Evolutionary conservation across 2,113 vertebrate species (phyloP), one percentile per base, ranked within the genome.

Genomic region (Carlito syrichta): DNA sequence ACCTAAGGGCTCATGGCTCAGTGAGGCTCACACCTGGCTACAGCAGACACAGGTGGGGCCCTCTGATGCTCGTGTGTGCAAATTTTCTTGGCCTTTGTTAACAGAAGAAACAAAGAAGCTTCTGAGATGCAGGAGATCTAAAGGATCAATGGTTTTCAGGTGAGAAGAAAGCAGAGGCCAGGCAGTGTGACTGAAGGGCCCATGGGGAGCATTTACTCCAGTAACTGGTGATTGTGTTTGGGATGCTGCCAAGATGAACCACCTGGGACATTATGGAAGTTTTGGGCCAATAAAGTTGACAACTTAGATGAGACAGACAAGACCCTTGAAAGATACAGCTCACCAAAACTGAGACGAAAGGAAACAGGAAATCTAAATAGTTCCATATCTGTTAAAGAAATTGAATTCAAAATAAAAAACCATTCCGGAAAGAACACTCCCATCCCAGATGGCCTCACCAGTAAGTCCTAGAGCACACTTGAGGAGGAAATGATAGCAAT

Each of bases 351-450:
- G 58, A 95, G 83, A 76, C 40, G 35, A 66, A 68, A 76, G 66
- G 52, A 77, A 82, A 63, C 58, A 66, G 90, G 95, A 82, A 82
- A 60, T 74, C 91, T 30, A 52, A 52, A 48, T 22, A 13, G 58
- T 73, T 86, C 74, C 23, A 3, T 73, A 35, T 62, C 96, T 94
- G 91, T 74, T 85, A 78, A 89, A 82, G 77, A 82, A 84, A 88
- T 58, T 71, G 77, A 83, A 71, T 71, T 74, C 76, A 86, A 91
- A 81, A 84, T 69, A 3, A 77, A 56, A 93, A 74, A 30, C 63
- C 58, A 40, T 78, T 69, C 83, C 66, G 73, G 83, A 88, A 74
- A 95, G 73, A 89, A 63, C 52, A 60, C 54, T 14, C 32, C 17
- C 6, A 69, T 66, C 71, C 78, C 95, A 63, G 90, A 68, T 62